These are phyloP conservation scores for Orcinus orca DNA, from an alignment of 2,113 vertebrate species.

Conservation along the genomic window DNA sequence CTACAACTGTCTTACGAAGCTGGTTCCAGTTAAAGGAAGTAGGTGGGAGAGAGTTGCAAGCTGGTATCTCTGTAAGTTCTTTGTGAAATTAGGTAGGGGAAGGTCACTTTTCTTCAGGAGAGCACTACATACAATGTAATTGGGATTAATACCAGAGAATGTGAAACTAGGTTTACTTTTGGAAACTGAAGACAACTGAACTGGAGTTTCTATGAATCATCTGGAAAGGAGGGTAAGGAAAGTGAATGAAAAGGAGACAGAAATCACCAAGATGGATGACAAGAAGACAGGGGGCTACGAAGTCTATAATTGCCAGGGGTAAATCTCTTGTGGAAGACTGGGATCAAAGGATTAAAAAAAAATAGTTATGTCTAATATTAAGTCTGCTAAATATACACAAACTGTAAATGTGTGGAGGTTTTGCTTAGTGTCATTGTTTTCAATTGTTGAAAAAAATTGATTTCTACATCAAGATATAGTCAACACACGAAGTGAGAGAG, in stretches of 20 bases:
- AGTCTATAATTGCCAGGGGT: not conserved
- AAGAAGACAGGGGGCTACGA: not conserved
- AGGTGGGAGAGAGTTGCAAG: accelerated
- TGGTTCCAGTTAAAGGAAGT: not conserved
- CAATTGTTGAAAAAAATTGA: not conserved
- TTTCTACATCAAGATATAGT: not conserved
- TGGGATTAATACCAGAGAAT: not conserved
- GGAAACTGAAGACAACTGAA: not conserved
- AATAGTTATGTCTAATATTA: not conserved
- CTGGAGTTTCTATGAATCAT: not conserved
- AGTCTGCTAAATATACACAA: not conserved
- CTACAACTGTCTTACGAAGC: not conserved
- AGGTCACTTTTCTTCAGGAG: not conserved
- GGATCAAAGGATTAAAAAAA: not conserved
- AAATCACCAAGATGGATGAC: not conserved
- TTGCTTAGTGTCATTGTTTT: not conserved
- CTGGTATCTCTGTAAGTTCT: not conserved
- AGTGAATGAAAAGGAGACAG: not conserved
- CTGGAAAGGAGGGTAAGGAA: not conserved
- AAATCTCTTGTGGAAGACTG: not conserved
- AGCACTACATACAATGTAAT: accelerated
- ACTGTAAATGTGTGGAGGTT: not conserved
- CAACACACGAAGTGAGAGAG: not conserved
- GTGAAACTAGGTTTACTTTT: not conserved
- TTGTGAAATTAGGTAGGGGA: not conserved